Evolutionary conservation across 2,113 vertebrate species (phyloP).

Genomic region (Rattus rattus): DNA sequence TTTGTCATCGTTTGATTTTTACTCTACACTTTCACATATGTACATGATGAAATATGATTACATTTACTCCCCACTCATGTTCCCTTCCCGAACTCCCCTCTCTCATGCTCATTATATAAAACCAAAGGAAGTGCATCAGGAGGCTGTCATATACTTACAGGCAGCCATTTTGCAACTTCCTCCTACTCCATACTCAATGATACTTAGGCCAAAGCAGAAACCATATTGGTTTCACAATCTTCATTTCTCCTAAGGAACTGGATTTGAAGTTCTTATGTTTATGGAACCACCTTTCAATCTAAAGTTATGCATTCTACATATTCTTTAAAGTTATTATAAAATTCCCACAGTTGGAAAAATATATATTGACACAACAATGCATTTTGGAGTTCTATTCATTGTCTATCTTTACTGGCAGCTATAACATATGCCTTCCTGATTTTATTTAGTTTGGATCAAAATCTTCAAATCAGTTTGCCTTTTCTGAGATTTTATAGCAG

Average conservation of each 20-base stretch:
- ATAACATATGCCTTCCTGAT: neutral
- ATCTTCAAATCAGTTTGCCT: slow-evolving; percentile 39
- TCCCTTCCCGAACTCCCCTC: neutral
- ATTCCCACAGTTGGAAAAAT: neutral
- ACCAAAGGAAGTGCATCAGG: neutral
- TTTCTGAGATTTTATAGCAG: slow-evolving; percentile 1
- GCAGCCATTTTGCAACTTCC: neutral
- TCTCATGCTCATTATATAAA: neutral
- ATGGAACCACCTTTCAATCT: neutral
- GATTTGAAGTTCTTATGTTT: neutral
- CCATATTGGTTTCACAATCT: neutral
- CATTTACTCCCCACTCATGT: too few species aligned
- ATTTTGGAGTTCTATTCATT: neutral
- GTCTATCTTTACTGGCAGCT: neutral
- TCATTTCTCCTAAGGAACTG: neutral
- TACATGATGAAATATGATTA: neutral
- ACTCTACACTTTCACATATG: neutral
- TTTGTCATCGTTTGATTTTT: neutral
- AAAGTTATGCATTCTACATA: neutral
- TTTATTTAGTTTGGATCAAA: slow-evolving; percentile 19
- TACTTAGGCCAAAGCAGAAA: neutral
- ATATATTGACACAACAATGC: neutral
- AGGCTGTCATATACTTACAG: neutral
- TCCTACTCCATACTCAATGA: neutral
- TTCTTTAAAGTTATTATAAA: neutral